These are phyloP conservation scores for Urocolius indicus DNA, from an alignment of 2,113 vertebrate species.

Conservation along the genomic window DNA sequence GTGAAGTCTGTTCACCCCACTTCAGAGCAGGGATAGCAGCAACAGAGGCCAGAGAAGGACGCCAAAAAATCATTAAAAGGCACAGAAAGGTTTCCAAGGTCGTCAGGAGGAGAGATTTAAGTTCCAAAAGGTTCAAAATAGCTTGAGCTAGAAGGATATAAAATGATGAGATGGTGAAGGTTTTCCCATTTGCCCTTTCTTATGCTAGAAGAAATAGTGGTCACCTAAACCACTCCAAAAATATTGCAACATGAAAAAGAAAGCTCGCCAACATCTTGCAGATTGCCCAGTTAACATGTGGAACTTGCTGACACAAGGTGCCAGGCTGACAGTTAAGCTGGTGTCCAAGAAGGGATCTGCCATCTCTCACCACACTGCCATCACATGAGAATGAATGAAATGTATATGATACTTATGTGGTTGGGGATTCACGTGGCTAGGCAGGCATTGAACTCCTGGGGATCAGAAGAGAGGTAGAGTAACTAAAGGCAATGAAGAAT, in stretches of 20 bases:
- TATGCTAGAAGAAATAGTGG: not conserved
- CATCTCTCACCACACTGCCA: not conserved
- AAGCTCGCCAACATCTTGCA: not conserved
- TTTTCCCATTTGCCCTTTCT: not conserved
- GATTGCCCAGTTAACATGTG: not conserved
- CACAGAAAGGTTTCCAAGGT: slow-evolving; percentile 43
- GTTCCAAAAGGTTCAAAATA: not conserved
- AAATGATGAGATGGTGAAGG: not conserved
- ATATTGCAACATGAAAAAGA: not conserved
- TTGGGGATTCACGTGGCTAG: not conserved
- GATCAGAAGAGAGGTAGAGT: not conserved
- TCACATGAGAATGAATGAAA: not conserved
- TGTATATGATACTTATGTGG: accelerated
- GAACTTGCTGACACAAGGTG: not conserved
- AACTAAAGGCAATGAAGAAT: not conserved
- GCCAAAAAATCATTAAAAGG: not conserved
- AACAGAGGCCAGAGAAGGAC: slow-evolving; percentile 16
- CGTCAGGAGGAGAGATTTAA: not conserved
- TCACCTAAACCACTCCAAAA: not conserved
- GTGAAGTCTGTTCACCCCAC: not conserved
- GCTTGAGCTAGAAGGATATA: not conserved
- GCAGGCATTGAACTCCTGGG: not conserved
- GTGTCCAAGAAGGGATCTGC: not conserved
- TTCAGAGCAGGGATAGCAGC: not conserved
- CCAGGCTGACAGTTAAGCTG: not conserved